Evolutionary conservation across 2,113 vertebrate species (phyloP).

Genomic region (Pteronura brasiliensis): DNA sequence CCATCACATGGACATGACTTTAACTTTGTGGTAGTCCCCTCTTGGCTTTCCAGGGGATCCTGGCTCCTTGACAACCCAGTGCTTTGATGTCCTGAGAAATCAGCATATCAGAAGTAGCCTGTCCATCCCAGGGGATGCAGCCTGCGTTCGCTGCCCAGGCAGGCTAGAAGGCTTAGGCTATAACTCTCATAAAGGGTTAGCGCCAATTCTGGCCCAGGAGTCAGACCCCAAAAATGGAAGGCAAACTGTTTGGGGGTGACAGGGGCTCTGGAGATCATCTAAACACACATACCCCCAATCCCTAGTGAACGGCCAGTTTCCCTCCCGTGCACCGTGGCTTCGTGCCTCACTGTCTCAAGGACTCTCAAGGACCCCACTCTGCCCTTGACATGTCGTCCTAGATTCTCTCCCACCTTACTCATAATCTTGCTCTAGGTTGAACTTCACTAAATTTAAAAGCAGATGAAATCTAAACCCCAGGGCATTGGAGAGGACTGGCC

Average conservation of each 20-base stretch:
- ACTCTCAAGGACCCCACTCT: not conserved
- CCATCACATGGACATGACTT: conserved; percentile 60
- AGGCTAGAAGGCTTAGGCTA: not conserved
- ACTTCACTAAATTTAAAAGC: not conserved
- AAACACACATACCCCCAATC: not conserved
- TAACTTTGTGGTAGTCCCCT: conserved; percentile 45
- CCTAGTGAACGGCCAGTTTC: rapidly evolving
- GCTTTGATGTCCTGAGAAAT: conserved; percentile 55
- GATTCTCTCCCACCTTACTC: not conserved
- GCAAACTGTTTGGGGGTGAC: not conserved
- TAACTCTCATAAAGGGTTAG: not conserved
- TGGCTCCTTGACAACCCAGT: not conserved
- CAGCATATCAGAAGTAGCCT: conserved; percentile 38
- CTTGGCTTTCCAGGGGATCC: conserved; percentile 51
- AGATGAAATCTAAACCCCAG: not conserved
- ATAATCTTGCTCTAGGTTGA: not conserved
- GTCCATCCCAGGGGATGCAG: rapidly evolving
- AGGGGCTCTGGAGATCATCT: not conserved
- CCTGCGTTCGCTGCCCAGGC: not conserved
- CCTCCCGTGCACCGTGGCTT: too few relatives aligned
- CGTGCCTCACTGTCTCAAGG: not conserved
- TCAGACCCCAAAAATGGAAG: not conserved
- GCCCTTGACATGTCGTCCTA: not conserved
- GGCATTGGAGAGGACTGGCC: not conserved
- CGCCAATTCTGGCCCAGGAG: not conserved